phyloP scores from a whole-genome alignment of 2,113 vertebrate genomes.

The Nycticryphes semicollaris region DNA sequence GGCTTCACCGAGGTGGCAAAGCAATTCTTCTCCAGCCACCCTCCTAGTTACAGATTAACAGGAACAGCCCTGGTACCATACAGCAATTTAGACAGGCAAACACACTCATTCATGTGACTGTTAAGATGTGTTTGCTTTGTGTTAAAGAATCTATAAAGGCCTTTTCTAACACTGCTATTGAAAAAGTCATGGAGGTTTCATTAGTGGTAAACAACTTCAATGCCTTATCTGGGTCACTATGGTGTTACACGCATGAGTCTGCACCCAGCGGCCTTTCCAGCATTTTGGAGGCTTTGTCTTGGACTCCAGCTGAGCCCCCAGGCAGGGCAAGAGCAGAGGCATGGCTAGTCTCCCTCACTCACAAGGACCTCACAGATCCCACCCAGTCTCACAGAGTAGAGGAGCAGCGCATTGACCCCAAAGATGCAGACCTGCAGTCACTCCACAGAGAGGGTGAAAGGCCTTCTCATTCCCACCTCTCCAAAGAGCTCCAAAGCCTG shows the following conservation, averaged over 20 bases:
- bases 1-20: not conserved
- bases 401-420: not conserved
- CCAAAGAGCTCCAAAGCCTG: not conserved
- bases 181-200: conserved; percentile 40
- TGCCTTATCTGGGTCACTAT: conserved; percentile 3
- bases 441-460: not conserved
- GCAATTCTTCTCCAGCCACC: not conserved
- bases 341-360: rapidly evolving
- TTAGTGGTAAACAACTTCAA: conserved; percentile 30
- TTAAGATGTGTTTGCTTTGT: conserved; percentile 45
- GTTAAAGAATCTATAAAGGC: conserved; percentile 56
- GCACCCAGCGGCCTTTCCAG: not conserved
- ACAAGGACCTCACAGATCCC: not conserved
- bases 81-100: conserved; percentile 41
- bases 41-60: conserved; percentile 50
- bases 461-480: not conserved
- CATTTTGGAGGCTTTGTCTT: not conserved
- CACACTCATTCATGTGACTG: conserved; percentile 48
- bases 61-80: not conserved
- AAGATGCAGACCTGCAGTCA: not conserved
- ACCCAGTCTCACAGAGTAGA: not conserved
- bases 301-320: not conserved
- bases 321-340: not conserved
- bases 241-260: not conserved
- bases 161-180: conserved; percentile 20